Evolutionary conservation across 2,888 invertebrate species (phyloP), one percentile per base, ranked within the genome.

Genomic region (Oscheius myriophilus): DNA sequence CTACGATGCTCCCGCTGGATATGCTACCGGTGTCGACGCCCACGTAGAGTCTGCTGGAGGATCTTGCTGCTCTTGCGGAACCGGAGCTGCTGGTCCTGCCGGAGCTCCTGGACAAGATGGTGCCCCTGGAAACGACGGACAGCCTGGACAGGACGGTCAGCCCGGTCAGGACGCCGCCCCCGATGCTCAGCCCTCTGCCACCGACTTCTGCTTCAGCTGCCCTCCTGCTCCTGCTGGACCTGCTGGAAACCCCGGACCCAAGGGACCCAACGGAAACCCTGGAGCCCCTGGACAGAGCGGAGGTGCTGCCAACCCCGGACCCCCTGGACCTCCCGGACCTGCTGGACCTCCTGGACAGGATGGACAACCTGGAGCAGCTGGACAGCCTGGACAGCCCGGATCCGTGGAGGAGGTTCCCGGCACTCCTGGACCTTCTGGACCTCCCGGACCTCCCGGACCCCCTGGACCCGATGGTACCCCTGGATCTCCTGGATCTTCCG

Each of bases 91-190:
- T 61, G 78, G 81, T 75, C 76, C 79, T 51, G 71, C 79, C 65
- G 81, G 81, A 77, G 64, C 74, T 9, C 79, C 79, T 69, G 84
- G 84, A 71, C 67, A 73, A 23, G 80, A 76, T 65, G 80, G 80
- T 76, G 53, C 72, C 11, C 78, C 78, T 68, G 84, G 84, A 69
- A 69, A 72, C 62, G 76, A 79, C 59, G 73, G 75, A 69, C 67
- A 70, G 52, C 73, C 73, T 55, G 83, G 83, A 71, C 71, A 71
- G 54, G 76, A 79, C 67, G 83, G 83, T 74, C 72, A 74, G 43
- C 76, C 81, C 57, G 83, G 83, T 73, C 52, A 73, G 53, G 59
- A 69, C 51, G 68, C 69, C 42, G 78, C 78, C 41, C 63, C 58
- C 41, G 80, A 81, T 65, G 82, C 81, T 14, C 69, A 73, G 61